Evolutionary conservation across 37 sponge, comb jelly and placozoan genomes (phyloP), one percentile per base, ranked within the genome.

Genomic region (Aphrocallistes beatrix): DNA sequence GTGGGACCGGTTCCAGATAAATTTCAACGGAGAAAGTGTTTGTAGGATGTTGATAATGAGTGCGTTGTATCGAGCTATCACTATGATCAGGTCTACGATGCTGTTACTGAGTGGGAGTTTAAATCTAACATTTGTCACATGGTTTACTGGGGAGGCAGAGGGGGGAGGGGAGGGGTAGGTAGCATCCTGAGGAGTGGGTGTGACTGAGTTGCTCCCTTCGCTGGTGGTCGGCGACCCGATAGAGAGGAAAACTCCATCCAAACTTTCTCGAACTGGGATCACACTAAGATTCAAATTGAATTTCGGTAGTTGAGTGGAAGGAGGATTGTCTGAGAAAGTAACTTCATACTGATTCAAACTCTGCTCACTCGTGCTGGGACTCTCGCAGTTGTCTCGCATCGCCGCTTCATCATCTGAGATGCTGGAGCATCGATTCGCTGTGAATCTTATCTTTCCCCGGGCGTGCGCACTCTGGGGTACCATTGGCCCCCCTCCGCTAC

Each of bases 1-100:
- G n/a, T 60, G 75, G 6, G 75, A 60, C n/a, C 75, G 10, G 75
- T 60, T 3, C 21, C 75, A 25, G 34, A 13, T 13, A 28, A 60
- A 60, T 13, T 60, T 60, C 3, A 60, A 19, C 6, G 75, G 75
- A 60, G 75, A 60, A 25, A 60, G 75, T 13, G 75, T 60, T 19
- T 60, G 75, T 60, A 60, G 75, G 8, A 60, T 60, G 75, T 60
- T 60, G 34, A 60, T 60, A 13, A 60, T 60, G 34, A 60, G 75
- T 3, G 75, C 25, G 34, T 21, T 60, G 75, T 60, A 60, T 3
- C 75, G 75, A 32, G 75, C 25, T 28, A 60, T 21, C 21, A 60
- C n/a, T 32, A 60, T 13, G 3, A 60, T 19, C n/a, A 60, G 32
- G n/a, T 60, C 75, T 6, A 60, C n/a, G 10, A 60, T 6, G n/a